Evolutionary conservation across 2,113 vertebrate genomes (phyloP).

Genomic region (Rhabdornis inornatus): DNA sequence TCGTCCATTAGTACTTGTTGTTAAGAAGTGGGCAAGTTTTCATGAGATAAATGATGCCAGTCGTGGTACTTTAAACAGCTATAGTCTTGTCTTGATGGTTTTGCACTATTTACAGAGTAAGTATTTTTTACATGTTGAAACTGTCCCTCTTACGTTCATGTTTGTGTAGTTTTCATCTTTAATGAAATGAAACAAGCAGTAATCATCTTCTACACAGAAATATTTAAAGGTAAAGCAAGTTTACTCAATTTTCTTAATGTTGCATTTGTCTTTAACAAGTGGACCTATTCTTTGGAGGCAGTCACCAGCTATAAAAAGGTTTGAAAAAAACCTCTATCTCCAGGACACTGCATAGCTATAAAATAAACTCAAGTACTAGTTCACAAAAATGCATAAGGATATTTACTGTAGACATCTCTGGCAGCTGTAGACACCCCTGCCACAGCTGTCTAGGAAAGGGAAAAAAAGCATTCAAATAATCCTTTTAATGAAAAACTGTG

Average conservation of each 20-base stretch:
- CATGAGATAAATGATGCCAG: slow-evolving; percentile 94
- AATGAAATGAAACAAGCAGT: background rate
- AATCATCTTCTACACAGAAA: background rate
- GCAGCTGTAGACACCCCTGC: background rate
- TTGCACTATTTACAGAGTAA: slow-evolving; percentile 98
- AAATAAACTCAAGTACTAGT: slow-evolving; percentile 29
- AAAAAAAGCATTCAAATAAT: background rate
- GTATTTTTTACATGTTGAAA: slow-evolving; percentile 51
- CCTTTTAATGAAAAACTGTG: background rate
- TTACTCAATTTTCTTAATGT: background rate
- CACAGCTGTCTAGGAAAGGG: background rate
- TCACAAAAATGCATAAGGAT: background rate
- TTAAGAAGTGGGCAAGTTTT: slow-evolving; percentile 94
- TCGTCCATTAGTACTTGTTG: slow-evolving; percentile 87
- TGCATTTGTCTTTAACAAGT: background rate
- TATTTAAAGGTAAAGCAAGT: background rate
- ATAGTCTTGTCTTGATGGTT: slow-evolving; percentile 94
- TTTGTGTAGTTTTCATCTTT: background rate
- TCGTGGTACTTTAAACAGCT: slow-evolving; percentile 95
- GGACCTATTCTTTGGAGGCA: background rate
- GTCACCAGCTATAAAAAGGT: background rate
- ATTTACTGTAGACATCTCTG: background rate
- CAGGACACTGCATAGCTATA: background rate
- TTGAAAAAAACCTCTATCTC: background rate
- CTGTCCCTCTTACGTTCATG: background rate